Evolutionary conservation across 2,888 invertebrate genomes (phyloP), one percentile per base, ranked within the genome.

Genomic region (Hydropsyche betteni): DNA sequence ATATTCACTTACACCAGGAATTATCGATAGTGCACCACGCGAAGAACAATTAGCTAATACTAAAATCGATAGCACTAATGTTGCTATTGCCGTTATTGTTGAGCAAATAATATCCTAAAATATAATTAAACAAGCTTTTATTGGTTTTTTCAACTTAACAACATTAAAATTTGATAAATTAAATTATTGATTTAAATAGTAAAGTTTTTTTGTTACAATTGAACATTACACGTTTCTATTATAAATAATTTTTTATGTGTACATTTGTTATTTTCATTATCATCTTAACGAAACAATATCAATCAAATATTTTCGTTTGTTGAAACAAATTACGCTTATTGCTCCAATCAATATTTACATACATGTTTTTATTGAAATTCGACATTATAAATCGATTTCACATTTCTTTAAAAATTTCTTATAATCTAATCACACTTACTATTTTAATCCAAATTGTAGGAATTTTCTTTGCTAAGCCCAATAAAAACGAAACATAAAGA

Each of bases 1-100:
- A 33, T 10, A n/a, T 33, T 61, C 51, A 75, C 77, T 77, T 74
- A 77, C 77, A 33, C 77, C 77, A 6, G 77, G 75, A 10, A 71
- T 64, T 5, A 61, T 74, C 6, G 78, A 74, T 61, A 74, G 0
- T 50, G 16, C 55, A 34, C 14, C 69, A 44, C 36, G n/a, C 4
- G 6, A 58, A 5, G 75, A 68, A 44, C 78, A 78, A 38, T 74
- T 77, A n/a, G 78, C 64, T 52, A 78, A 53, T 4, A 78, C 68
- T 8, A 78, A 61, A 33, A 78, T 77, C 8, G 78, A 75, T 14
- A 78, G 38, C 8, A 78, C 75, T 16, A 78, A n/a, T n/a, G 72
- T 74, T 8, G 71, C 8, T 12, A 75, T 51, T 12, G 77, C 75
- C 6, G 74, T 72, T 16, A 77, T 38, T 38, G 61, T 69, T 33